phyloP scores from a whole-genome alignment of 2,113 vertebrate genomes.

The Syngnathus scovelli region DNA sequence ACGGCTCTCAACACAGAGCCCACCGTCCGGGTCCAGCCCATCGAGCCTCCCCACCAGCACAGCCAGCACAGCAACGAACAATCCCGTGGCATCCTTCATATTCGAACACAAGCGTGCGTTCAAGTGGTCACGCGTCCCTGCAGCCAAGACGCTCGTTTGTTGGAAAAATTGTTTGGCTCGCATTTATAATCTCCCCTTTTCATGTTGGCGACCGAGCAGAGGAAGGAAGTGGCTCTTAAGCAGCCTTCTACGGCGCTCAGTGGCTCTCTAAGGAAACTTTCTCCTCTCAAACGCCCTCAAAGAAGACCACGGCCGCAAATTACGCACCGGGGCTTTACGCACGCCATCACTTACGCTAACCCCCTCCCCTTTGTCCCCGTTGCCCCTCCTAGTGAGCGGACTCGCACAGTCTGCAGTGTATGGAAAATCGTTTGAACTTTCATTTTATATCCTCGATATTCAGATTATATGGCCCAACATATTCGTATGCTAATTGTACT shows the following conservation, averaged over 20 bases:
- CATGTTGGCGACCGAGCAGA: conserved; percentile 31
- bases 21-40: conserved; percentile 10
- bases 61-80: conserved; percentile 30
- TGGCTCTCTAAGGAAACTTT: conserved; percentile 5
- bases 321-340: conserved; percentile 28
- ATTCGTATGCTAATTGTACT: no score
- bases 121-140: not conserved
- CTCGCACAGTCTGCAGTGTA: no score
- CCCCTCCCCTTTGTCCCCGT: conserved; percentile 10
- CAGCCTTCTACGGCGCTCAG: conserved; percentile 3
- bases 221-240: conserved; percentile 52
- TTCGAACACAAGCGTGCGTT: conserved; percentile 10
- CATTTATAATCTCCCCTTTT: conserved; percentile 50
- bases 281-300: not conserved
- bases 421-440: not conserved
- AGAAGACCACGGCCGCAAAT: conserved; percentile 28
- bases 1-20: conserved; percentile 40
- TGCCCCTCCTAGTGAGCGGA: conserved; percentile 26
- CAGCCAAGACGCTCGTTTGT: conserved; percentile 5
- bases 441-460: not conserved
- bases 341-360: not conserved
- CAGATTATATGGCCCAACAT: not conserved
- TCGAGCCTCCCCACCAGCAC: conserved; percentile 11
- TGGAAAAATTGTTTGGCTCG: conserved; percentile 10
- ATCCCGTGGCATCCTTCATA: conserved; percentile 42